Percentiles rank a stretch among this genome's conserved stretches.
These are phyloP conservation scores for Lobophora halterata DNA, from an alignment of 2,888 invertebrate species.

Conservation along the genomic window DNA sequence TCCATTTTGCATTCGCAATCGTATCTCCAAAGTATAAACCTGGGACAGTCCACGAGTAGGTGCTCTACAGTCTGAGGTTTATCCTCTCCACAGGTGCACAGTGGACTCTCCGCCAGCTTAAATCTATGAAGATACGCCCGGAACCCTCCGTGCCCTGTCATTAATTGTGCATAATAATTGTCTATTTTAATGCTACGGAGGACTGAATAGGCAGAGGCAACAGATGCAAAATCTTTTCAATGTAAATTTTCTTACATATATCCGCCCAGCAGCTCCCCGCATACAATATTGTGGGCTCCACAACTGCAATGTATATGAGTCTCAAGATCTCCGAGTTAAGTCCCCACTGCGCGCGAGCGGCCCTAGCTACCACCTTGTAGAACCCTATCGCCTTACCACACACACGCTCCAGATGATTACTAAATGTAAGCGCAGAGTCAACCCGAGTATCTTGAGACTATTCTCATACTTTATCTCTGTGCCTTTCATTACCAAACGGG, in stretches of 20 bases:
- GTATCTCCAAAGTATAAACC: background rate
- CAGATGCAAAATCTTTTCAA: background rate
- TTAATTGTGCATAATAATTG: background rate
- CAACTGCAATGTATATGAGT: constrained; percentile 1
- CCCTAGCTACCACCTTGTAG: constrained; percentile 4
- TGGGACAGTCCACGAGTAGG: background rate
- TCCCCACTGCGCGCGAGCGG: constrained; percentile 9
- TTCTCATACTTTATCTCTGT: background rate
- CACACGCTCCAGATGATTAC: background rate
- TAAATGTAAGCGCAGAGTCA: constrained; percentile 5
- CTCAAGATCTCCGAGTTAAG: constrained; percentile 8
- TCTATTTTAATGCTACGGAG: background rate
- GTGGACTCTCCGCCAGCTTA: background rate
- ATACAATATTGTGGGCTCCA: constrained; percentile 8
- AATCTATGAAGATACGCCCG: background rate
- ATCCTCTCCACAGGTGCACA: background rate
- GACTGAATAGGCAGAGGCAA: background rate
- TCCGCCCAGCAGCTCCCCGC: constrained; percentile 5
- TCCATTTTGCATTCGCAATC: background rate
- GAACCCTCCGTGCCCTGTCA: background rate
- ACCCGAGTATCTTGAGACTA: constrained; percentile 15
- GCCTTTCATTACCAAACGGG: constrained; percentile 12
- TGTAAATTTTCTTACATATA: background rate
- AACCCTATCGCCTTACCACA: constrained; percentile 2
- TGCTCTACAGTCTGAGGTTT: background rate